Percentiles rank a stretch among this genome's conserved stretches.
Evolutionary conservation across 2,888 invertebrate species (phyloP).

Genomic region (Entomobrya proxima): DNA sequence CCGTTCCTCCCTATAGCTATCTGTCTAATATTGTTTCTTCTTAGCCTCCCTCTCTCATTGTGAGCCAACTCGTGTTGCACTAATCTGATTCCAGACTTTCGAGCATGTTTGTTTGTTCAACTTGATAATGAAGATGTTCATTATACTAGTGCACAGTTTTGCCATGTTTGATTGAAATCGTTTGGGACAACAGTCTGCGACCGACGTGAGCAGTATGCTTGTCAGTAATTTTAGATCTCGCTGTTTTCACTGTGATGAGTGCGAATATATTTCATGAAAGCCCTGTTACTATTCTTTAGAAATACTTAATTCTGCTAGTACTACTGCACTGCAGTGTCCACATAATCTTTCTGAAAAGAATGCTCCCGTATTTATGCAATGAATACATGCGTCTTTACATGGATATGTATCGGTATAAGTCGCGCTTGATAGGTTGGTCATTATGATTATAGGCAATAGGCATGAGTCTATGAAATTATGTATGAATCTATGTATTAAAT

Average conservation of each 20-base stretch:
- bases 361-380: neutral
- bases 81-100: neutral
- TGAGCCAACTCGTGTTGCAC: neutral
- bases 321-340: slow-evolving; percentile 37
- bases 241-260: slow-evolving; percentile 3
- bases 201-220: neutral
- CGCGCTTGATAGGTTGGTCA: neutral
- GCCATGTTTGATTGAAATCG: slow-evolving; percentile 8
- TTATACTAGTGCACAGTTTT: neutral
- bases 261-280: neutral
- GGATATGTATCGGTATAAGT: neutral
- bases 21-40: too few relatives aligned
- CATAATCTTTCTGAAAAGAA: neutral
- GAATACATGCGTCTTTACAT: neutral
- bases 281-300: neutral
- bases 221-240: neutral
- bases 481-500: neutral
- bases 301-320: slow-evolving; percentile 7
- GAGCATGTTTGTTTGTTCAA: neutral
- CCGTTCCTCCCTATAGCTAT: neutral
- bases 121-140: slow-evolving; percentile 7
- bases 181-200: neutral
- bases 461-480: neutral
- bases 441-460: neutral
- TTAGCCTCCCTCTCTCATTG: too few relatives aligned